Evolutionary conservation across 2,888 invertebrate genomes (phyloP).

Genomic region (Cantharis flavilabris): DNA sequence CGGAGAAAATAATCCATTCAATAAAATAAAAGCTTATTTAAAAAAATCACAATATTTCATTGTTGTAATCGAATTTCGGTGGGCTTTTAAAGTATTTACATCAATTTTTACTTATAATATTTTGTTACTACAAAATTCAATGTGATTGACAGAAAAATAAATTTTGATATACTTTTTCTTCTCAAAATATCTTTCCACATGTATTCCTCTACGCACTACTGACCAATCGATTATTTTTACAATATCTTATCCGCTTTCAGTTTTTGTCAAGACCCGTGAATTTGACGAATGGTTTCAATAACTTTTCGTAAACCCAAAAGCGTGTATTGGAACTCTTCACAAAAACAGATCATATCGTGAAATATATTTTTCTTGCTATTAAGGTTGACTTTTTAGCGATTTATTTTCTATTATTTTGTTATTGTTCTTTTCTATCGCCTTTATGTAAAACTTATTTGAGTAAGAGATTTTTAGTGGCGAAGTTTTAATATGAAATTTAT

Average conservation of each 20-base stretch:
- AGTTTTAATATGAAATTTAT: background rate
- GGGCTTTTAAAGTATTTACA: background rate
- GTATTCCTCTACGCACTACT: constrained; percentile 10
- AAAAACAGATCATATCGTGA: constrained; percentile 44
- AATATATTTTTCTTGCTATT: constrained; percentile 49
- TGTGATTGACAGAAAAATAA: background rate
- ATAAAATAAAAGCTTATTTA: background rate
- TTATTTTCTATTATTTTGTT: constrained; percentile 44
- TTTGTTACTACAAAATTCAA: background rate
- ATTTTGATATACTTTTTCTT: background rate
- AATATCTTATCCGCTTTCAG: constrained; percentile 38
- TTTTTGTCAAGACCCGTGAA: constrained; percentile 43
- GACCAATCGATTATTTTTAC: constrained; percentile 44
- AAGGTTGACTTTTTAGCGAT: constrained; percentile 43
- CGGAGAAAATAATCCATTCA: background rate
- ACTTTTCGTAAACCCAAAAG: constrained; percentile 43
- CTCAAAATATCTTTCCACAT: background rate
- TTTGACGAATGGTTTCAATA: constrained; percentile 52
- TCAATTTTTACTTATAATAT: background rate
- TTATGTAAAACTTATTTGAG: background rate
- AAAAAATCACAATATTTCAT: background rate
- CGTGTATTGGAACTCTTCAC: constrained; percentile 45
- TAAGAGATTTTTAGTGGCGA: background rate
- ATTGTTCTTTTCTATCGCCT: constrained; percentile 33
- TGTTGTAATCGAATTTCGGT: background rate